Base-by-base conservation (phyloP, 2,888 invertebrate species). In the Ptychoptera contaminata region DNA sequence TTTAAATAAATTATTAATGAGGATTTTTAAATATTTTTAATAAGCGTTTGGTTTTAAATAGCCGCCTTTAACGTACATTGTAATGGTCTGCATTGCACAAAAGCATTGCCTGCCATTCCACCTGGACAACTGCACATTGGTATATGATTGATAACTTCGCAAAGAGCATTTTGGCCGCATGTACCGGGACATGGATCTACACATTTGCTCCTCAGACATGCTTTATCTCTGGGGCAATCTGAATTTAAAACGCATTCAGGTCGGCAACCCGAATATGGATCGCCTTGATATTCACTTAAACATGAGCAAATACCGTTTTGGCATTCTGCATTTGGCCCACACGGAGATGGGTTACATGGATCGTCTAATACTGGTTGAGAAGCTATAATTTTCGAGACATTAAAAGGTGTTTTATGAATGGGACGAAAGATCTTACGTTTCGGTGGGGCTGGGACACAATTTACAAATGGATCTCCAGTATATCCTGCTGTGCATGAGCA, bases 231-330 rank as follows among this genome's bases (percentile, higher is more conserved):
- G 16, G 76, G 65, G 61, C 86, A 87, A 54, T 86, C 85, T 10
- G 70, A 65, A 57, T 79, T 85, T 5, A 82, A 65, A n/a, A 82
- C 74, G 62, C 86, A 86, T 63, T 86, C 84, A 5, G 86, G 86
- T 52, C 83, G 72, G 58, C 86, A 87, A 37, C 78, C 80, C 57
- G 78, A 77, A 48, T 74, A 76, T 35, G 85, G 83, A 62, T 83
- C 79, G 30, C 85, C 85, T 47, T 73, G 71, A 58, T 80, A 82
- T 53, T 80, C 80, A 8, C 69, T 67, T 39, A 42, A 14, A 57
- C 82, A 82, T 23, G 73, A 71, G 56, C 82, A 82, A 46, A 70
- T 57, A 34, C 76, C 77, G 51, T 74, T 70, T 44, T 70, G 70
- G 55, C 80, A 82, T 53, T 74, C 67, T 37, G 83, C 78, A 56